Conservation (phyloP, 2,888 invertebrate species). For the Opisthograptis luteolata region DNA sequence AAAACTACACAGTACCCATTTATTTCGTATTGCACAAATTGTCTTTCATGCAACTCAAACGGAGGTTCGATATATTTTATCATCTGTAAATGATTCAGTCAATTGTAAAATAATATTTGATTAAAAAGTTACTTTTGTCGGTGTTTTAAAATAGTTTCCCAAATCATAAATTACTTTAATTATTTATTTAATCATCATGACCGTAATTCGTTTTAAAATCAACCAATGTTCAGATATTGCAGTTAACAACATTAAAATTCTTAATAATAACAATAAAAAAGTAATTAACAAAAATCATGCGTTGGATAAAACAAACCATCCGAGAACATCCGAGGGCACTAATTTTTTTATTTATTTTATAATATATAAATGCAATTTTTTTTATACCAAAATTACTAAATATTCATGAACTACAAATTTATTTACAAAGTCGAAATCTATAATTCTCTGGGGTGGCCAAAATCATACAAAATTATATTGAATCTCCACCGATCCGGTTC, state of each 20-base stretch:
- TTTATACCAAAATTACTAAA: conserved; percentile 72
- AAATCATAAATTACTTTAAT: conserved; percentile 43
- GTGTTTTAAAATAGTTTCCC: not conserved
- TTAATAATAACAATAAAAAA: conserved; percentile 83
- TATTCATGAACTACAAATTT: conserved; percentile 76
- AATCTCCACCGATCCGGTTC: conserved; percentile 51
- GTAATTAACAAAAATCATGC: conserved; percentile 78
- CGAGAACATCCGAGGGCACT: conserved; percentile 74
- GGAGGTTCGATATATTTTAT: conserved; percentile 47
- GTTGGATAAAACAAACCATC: conserved; percentile 75
- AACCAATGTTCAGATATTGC: conserved; percentile 63
- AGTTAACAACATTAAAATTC: conserved; percentile 81
- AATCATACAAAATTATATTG: conserved; percentile 51
- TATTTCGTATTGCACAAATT: conserved; percentile 74
- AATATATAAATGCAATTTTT: conserved; percentile 79
- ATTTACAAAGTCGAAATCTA: conserved; percentile 70
- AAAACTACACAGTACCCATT: conserved; percentile 72
- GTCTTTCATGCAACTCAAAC: conserved; percentile 72
- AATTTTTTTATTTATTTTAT: conserved; percentile 53
- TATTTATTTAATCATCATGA: conserved; percentile 42
- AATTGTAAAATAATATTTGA: conserved; percentile 29
- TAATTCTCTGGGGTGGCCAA: conserved; percentile 52
- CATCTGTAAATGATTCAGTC: conserved; percentile 13
- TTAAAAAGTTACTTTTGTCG: conserved; percentile 32
- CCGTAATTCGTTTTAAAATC: conserved; percentile 28